phyloP scores from a whole-genome alignment of 2,888 invertebrate species.

The Phorcus lineatus region DNA sequence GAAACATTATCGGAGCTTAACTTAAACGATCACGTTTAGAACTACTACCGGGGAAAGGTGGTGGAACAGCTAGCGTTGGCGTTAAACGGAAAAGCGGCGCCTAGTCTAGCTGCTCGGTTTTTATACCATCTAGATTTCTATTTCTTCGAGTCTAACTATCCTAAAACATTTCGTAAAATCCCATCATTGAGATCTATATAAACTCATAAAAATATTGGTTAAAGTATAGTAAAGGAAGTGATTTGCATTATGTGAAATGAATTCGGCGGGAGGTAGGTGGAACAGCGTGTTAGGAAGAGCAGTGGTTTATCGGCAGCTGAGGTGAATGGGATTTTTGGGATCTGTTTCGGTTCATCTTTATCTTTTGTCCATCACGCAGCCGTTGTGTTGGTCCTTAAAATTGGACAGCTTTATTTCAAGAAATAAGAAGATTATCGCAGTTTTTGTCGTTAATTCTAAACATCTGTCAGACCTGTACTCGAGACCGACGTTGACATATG shows the following conservation, averaged over 20 bases:
- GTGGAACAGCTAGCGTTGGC: neutral
- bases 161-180: too few species aligned
- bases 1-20: neutral
- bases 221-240: too few species aligned
- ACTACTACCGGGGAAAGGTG: neutral
- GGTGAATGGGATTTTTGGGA: neutral
- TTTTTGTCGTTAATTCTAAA: neutral
- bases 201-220: too few species aligned
- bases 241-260: too few species aligned
- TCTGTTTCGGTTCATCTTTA: constrained; percentile 1
- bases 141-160: too few species aligned
- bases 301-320: neutral
- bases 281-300: too few species aligned
- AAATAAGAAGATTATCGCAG: constrained; percentile 5
- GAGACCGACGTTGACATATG: neutral
- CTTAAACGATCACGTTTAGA: neutral
- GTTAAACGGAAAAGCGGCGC: neutral
- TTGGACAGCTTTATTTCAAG: neutral
- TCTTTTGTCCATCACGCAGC: neutral
- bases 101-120: too few species aligned
- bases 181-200: too few species aligned
- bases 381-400: neutral
- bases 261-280: too few species aligned
- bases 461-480: constrained; percentile 1
- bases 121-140: too few species aligned